A percentile compares a stretch with the other conserved stretches of the same genome.
These are phyloP conservation scores for Ennomos erosarius DNA, from an alignment of 2,888 invertebrate species.

Conservation along the genomic window DNA sequence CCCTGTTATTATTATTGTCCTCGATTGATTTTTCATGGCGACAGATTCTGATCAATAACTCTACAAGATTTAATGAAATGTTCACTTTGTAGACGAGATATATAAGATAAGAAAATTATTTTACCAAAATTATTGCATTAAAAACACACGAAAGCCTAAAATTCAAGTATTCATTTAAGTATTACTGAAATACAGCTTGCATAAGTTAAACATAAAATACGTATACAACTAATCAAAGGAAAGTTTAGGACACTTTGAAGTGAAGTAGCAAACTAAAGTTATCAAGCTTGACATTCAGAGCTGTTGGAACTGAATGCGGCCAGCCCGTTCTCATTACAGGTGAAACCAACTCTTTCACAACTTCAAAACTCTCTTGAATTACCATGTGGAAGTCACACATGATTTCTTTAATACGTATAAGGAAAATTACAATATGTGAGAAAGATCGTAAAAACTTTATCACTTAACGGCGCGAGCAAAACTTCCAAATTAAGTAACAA, in stretches of 20 bases:
- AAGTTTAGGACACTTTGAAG: conserved; percentile 44
- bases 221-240: conserved; percentile 42
- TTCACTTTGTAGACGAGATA: no score
- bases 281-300: conserved; percentile 48
- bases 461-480: conserved; percentile 55
- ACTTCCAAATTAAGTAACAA: conserved; percentile 63
- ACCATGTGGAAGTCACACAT: conserved; percentile 28
- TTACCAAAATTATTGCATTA: no score
- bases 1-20: no score
- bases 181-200: no score
- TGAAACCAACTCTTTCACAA: conserved; percentile 42
- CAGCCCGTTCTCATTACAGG: conserved; percentile 42
- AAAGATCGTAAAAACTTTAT: conserved; percentile 48
- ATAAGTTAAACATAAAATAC: no score
- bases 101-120: no score
- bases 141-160: no score
- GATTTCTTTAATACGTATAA: conserved; percentile 39
- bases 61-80: no score
- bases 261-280: conserved; percentile 51
- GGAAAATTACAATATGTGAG: conserved; percentile 45
- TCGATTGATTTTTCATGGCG: no score
- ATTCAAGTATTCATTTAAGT: no score
- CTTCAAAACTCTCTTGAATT: conserved; percentile 33
- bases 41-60: background rate
- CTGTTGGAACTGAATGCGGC: conserved; percentile 39